A percentile compares a stretch with the other conserved stretches of the same genome.
These are phyloP conservation scores for Ovis aries DNA, from an alignment of 2,113 vertebrate species.

Conservation along the genomic window ARS-UI_Ramb_v3.0 NC_056054.1:18275501-18276000, in stretches of 20 bases:
- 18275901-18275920: constrained; percentile 98
- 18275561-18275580: constrained; percentile 93
- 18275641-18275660: constrained; percentile 99
- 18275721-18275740: background rate
- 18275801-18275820: constrained; percentile 97
- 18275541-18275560: constrained; percentile 91
- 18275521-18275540: constrained; percentile 95
- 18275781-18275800: constrained; percentile 96
- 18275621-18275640: constrained; percentile 89
- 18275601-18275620: constrained; percentile 89
- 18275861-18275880: constrained; percentile 93
- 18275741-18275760: constrained; percentile 79
- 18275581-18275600: constrained; percentile 95
- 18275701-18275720: background rate
- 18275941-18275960: background rate
- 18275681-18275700: background rate
- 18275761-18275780: constrained; percentile 94
- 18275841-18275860: constrained; percentile 96
- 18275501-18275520: constrained; percentile 97
- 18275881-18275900: constrained; percentile 96
- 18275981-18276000: background rate
- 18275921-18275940: constrained; percentile 95
- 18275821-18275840: constrained; percentile 98
- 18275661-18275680: constrained; percentile 12
- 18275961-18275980: background rate